These are phyloP conservation scores for Tipula lateralis DNA, from an alignment of 2,888 invertebrate genomes.

Conservation along the genomic window DNA sequence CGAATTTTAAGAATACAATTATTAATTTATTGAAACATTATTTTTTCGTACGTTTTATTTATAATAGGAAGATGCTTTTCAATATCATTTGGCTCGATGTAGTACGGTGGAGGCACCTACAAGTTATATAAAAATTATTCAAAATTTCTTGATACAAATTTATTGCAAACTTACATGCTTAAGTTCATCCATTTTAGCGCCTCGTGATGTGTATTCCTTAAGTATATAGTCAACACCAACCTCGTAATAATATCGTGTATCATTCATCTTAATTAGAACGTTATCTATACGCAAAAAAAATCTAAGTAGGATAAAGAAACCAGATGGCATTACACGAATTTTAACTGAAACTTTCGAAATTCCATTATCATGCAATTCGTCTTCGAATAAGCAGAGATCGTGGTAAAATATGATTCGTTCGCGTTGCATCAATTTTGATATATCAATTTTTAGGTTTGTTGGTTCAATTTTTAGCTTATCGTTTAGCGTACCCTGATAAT, in stretches of 20 bases:
- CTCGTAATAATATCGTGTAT: slow-evolving; percentile 81
- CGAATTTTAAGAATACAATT: not conserved
- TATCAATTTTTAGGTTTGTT: slow-evolving; percentile 74
- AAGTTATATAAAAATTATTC: slow-evolving; percentile 33
- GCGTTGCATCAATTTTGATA: slow-evolving; percentile 78
- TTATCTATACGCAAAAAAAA: slow-evolving; percentile 93
- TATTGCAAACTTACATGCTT: slow-evolving; percentile 51
- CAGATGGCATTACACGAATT: slow-evolving; percentile 94
- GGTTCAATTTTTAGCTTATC: slow-evolving; percentile 56
- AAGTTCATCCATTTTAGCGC: slow-evolving; percentile 66
- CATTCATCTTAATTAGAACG: slow-evolving; percentile 81
- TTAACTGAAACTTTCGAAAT: slow-evolving; percentile 85
- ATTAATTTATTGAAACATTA: not conserved
- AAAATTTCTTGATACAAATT: slow-evolving; percentile 30
- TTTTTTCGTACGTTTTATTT: slow-evolving; percentile 45
- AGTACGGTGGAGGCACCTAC: slow-evolving; percentile 56
- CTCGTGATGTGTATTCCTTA: slow-evolving; percentile 75
- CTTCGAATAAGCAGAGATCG: slow-evolving; percentile 91
- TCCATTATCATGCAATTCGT: slow-evolving; percentile 97
- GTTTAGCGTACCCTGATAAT: slow-evolving; percentile 77
- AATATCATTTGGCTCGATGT: slow-evolving; percentile 65
- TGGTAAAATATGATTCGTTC: slow-evolving; percentile 93
- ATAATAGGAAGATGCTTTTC: slow-evolving; percentile 60
- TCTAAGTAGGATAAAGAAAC: slow-evolving; percentile 84
- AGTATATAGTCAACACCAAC: slow-evolving; percentile 71